A percentile compares a stretch with the other conserved stretches of the same genome.
Evolutionary conservation across 1,140 invertebrate genomes (phyloP).

Genomic region (Ylistrum balloti): DNA sequence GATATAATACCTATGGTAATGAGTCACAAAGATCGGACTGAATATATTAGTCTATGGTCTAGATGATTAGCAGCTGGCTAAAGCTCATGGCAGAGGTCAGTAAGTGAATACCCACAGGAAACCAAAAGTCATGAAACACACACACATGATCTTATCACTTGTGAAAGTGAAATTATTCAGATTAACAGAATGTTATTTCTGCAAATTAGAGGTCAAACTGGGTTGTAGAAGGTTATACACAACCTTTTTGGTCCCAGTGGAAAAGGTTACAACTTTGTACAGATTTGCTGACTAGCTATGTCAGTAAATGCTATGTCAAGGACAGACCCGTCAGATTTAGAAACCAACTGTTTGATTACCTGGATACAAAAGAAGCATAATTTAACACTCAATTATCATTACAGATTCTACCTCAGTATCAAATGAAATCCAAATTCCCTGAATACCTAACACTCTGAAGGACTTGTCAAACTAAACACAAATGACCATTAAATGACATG

Average conservation of each 20-base stretch:
- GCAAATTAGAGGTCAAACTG: background rate
- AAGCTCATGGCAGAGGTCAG: background rate
- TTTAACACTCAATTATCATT: background rate
- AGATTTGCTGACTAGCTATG: too few species aligned
- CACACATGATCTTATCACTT: background rate
- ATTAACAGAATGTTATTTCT: background rate
- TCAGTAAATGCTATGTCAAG: background rate
- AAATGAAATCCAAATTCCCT: background rate
- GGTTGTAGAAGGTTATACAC: background rate
- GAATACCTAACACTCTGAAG: background rate
- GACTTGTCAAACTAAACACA: background rate
- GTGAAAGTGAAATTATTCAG: background rate
- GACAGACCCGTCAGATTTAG: background rate
- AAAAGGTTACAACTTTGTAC: too few species aligned
- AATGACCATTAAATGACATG: slow-evolving; percentile 8
- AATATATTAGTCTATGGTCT: background rate
- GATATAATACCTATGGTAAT: background rate
- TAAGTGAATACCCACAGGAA: background rate
- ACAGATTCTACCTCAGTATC: background rate
- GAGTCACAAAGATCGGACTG: background rate
- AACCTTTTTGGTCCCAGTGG: too few species aligned
- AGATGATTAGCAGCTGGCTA: background rate
- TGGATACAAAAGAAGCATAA: background rate
- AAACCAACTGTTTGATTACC: background rate
- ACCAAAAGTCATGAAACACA: background rate